These are phyloP conservation scores for Eulemur rufifrons DNA, from an alignment of 2,113 vertebrate species.

Conservation along the genomic window DNA sequence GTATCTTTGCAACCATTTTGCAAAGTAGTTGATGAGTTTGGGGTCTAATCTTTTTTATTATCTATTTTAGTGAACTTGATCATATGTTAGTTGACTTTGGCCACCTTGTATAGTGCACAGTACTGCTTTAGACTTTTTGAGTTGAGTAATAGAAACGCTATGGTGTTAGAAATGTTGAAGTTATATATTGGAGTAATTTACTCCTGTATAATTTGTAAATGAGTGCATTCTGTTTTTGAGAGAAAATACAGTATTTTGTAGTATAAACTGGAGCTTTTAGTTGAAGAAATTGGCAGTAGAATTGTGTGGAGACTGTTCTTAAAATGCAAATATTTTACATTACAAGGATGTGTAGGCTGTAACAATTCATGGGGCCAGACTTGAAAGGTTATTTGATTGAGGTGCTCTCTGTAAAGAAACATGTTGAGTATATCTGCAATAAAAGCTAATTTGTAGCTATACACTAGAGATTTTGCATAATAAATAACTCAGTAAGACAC, in stretches of 20 bases:
- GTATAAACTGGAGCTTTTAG: constrained; percentile 51
- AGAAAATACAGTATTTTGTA: constrained; percentile 48
- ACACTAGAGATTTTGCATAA: neutral
- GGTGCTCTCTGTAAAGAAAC: constrained; percentile 42
- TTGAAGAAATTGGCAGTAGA: constrained; percentile 47
- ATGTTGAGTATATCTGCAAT: constrained; percentile 22
- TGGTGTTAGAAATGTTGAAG: constrained; percentile 34
- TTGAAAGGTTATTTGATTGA: constrained; percentile 47
- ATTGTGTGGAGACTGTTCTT: constrained; percentile 38
- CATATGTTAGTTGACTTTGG: neutral
- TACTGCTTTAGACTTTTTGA: neutral
- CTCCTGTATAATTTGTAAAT: constrained; percentile 49
- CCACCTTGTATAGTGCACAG: neutral
- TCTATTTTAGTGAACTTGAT: constrained; percentile 28
- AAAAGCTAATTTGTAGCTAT: constrained; percentile 59
- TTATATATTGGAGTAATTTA: constrained; percentile 25
- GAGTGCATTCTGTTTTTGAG: constrained; percentile 31
- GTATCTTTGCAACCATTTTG: neutral
- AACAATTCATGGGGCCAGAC: constrained; percentile 21
- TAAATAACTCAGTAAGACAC: constrained; percentile 28
- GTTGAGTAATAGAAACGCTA: constrained; percentile 48
- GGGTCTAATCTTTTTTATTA: neutral
- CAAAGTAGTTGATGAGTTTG: neutral
- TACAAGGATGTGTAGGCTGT: constrained; percentile 44
- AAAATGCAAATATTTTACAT: constrained; percentile 65